Base-by-base conservation (phyloP, 64 coral and sea anemone genomes). In the Pachyseris speciosa region DNA sequence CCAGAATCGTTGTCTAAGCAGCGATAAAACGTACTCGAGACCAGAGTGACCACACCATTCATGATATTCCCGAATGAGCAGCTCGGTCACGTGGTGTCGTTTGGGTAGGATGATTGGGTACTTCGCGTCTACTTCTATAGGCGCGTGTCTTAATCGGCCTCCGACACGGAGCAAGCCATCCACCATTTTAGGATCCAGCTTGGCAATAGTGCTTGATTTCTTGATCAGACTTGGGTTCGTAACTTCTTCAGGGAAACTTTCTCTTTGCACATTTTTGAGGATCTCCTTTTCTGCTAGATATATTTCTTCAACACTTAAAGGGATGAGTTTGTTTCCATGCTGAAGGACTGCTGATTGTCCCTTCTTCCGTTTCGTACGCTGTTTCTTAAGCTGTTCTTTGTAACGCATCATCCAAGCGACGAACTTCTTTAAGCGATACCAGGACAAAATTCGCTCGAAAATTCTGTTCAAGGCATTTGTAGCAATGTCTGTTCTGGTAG, bases 21-120 rank as follows among this genome's bases (percentile, higher is more conserved):
- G 15, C 12, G 84, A 87, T 3, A 87, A 17, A 3, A 12, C 40
- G 33, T 87, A 32, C 52, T 87, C 87, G 29, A 60, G 40, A n/a
- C 72, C 72, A 4, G 71, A 75, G 24, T 89, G 87, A 22, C 44
- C 87, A 58, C 71, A 89, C 12, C 20, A 6, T 6, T 72, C 17
- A 26, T 78, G 87, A 51, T 74, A 89, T 25, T 89, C 19, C 12
- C 20, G 10, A n/a, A 89, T 65, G 33, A 78, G 41, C 6, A 89
- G 32, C 22, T 78, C 37, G 2, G 74, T 42, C 1, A 89, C 39
- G 31, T 75, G 87, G 57, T 89, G 71, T 20, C 40, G 29, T 37
- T 89, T 89, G 17, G 87, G 87, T 52, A 89, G 87, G 43, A 89
- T 89, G 2, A 64, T 20, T 5, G 38, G 72, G 9, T 89, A 72